phyloP scores from a whole-genome alignment of 2,113 vertebrate genomes.

The Callipepla californica region DNA sequence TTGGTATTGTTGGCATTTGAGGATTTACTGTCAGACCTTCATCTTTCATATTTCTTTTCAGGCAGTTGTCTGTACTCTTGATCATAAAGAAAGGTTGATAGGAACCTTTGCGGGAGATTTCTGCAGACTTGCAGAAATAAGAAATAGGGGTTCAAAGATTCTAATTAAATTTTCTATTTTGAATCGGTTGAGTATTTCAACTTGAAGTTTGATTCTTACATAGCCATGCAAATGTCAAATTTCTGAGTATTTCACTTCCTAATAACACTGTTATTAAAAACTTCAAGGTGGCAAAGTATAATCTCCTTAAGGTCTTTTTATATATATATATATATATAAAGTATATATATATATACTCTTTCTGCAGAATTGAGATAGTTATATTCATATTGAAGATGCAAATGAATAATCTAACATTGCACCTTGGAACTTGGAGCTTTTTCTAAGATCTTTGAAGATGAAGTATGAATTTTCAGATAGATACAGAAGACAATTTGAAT shows the following conservation, averaged over 20 bases:
- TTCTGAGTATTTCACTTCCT: neutral
- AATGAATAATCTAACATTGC: neutral
- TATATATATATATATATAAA: too few relatives aligned
- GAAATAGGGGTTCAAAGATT: neutral
- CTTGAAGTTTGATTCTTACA: neutral
- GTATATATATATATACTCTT: neutral
- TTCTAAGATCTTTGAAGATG: neutral
- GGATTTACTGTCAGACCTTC: neutral
- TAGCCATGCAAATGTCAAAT: neutral
- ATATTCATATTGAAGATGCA: neutral
- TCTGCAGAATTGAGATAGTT: neutral
- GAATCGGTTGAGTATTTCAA: neutral
- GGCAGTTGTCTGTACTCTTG: neutral
- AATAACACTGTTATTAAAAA: neutral
- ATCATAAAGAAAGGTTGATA: neutral
- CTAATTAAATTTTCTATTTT: neutral
- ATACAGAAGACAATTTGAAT: neutral
- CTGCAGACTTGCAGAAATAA: neutral
- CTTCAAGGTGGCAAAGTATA: neutral
- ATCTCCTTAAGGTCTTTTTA: neutral
- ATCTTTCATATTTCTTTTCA: neutral
- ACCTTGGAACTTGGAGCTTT: neutral
- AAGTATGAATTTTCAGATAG: neutral
- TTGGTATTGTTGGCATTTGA: neutral
- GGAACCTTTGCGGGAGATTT: neutral